Evolutionary conservation across 2,888 invertebrate species (phyloP), one percentile per base, ranked within the genome.

Genomic region (Xestoiulus laeticollis): DNA sequence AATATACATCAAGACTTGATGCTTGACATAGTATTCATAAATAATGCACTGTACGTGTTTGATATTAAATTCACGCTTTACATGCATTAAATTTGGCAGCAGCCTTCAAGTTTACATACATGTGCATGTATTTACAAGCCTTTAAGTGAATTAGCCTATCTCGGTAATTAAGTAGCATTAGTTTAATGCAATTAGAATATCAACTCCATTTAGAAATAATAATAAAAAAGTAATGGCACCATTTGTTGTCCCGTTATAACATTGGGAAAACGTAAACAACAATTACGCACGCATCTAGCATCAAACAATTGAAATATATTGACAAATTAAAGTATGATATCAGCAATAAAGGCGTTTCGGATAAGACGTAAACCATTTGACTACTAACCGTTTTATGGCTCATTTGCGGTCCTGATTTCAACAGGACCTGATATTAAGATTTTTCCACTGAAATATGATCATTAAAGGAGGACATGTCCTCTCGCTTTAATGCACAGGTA

Each of bases 361-460:
- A 22, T 68, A 26, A 68, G 68, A 68, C 68, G 68, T 68, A 68
- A 68, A n/a, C 68, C 22, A 68, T 68, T 22, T 68, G 68, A 10
- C 0, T 68, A 12, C 68, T n/a, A 68, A n/a, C 68, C 68, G 26
- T 68, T 68, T 68, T 68, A 68, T 68, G n/a, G 68, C 68, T 68
- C 68, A 68, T 68, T 68, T 68, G 68, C 26, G 68, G 68, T 26
- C 68, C 22, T 68, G 22, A 68, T 68, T 68, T 68, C 68, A 68
- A 26, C 68, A 19, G 68, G 10, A 10, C n/a, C 4, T 2, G 68
- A 68, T 68, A 68, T 68, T 22, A 68, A 26, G 68, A 68, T 68
- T 68, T 59, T 48, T 68, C 68, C 5, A 6, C 68, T 68, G 68
- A 68, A 68, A 68, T 68, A 68, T 26, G 68, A 68, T 68, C 68